Percentiles rank a stretch among this genome's conserved stretches.
These are phyloP conservation scores for Charina bottae DNA, from an alignment of 2,113 vertebrate species.

Conservation along the genomic window DNA sequence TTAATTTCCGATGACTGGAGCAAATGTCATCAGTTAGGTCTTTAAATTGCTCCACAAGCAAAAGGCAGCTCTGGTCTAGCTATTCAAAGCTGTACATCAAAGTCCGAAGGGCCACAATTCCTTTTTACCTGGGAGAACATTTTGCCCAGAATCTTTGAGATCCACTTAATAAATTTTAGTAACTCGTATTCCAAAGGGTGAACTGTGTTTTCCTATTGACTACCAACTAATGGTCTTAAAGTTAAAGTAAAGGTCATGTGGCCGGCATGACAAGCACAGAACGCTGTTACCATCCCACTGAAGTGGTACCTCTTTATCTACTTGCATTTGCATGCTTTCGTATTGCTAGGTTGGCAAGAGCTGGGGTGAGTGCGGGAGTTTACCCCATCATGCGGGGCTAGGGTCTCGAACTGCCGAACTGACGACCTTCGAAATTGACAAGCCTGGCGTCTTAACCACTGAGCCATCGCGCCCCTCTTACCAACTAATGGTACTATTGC, in stretches of 20 bases:
- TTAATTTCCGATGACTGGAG: constrained; percentile 18
- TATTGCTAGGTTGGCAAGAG: too few species aligned
- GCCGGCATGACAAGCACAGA: too few species aligned
- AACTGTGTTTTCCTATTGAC: not conserved
- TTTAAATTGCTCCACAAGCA: not conserved
- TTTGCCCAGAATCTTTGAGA: not conserved
- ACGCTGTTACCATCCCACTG: too few species aligned
- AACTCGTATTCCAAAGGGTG: not conserved
- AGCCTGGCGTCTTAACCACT: too few species aligned
- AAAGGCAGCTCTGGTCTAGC: not conserved
- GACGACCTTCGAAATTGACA: too few species aligned
- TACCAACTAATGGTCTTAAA: not conserved
- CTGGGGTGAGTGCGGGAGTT: too few species aligned
- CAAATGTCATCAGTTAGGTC: not conserved
- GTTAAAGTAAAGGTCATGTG: too few species aligned
- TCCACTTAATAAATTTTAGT: not conserved
- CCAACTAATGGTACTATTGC: not conserved
- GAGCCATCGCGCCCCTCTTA: too few species aligned
- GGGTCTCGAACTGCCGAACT: too few species aligned
- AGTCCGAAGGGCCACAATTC: not conserved
- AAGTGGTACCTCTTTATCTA: too few species aligned
- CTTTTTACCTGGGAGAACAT: not conserved
- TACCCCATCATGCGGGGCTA: too few species aligned
- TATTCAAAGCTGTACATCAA: not conserved
- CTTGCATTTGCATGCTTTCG: too few species aligned